Evolutionary conservation across 2,113 vertebrate genomes (phyloP).

Genomic region (Chinchilla lanigera): DNA sequence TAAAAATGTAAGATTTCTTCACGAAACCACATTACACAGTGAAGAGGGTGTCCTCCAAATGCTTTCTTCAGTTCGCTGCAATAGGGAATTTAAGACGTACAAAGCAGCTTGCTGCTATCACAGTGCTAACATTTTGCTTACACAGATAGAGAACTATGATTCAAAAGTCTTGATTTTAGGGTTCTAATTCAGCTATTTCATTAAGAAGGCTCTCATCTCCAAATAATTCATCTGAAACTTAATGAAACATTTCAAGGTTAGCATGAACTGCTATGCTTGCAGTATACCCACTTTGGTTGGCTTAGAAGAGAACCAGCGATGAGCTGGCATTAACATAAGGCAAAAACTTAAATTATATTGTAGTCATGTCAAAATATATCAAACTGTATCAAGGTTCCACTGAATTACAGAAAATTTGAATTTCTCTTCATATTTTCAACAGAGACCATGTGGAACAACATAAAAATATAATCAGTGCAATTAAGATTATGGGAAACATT

Average conservation of each 20-base stretch:
- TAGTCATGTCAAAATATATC: background rate
- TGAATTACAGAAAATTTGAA: background rate
- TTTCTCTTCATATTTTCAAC: background rate
- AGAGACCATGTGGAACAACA: background rate
- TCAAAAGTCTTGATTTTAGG: background rate
- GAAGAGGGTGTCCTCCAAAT: constrained; percentile 26
- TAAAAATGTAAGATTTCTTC: background rate
- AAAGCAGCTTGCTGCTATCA: background rate
- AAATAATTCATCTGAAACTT: background rate
- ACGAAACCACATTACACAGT: background rate
- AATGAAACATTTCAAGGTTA: constrained; percentile 21
- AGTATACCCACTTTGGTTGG: background rate
- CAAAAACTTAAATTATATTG: background rate
- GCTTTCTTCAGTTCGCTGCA: background rate
- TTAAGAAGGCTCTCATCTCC: background rate
- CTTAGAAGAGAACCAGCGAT: background rate
- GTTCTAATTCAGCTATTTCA: background rate
- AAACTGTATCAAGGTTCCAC: background rate
- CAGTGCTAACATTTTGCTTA: background rate
- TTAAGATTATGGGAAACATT: background rate
- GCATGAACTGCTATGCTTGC: background rate
- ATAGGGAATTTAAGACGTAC: background rate
- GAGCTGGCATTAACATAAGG: constrained; percentile 13
- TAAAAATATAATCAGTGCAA: background rate
- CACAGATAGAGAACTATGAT: background rate